Conservation (phyloP, 2,888 invertebrate genomes). For the Glyphotaelius pellucidus region DNA sequence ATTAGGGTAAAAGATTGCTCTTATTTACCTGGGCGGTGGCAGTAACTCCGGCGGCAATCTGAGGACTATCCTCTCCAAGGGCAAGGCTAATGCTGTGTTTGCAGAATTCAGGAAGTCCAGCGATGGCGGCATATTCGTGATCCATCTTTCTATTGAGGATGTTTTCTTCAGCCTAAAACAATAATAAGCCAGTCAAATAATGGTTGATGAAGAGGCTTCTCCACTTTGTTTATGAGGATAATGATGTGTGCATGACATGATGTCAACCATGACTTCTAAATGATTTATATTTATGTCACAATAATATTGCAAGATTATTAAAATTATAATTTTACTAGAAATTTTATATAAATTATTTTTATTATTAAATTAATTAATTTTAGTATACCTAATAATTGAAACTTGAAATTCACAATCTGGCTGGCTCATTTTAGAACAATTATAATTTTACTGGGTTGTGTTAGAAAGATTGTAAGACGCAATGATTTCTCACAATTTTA, state of each 20-base stretch:
- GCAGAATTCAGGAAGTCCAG: slow-evolving; percentile 90
- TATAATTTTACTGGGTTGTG: no score
- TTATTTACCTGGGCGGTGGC: slow-evolving; percentile 82
- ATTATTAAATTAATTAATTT: no score
- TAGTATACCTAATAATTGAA: no score
- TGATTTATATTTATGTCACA: no score
- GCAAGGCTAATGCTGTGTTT: slow-evolving; percentile 91
- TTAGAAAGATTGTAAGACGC: no score
- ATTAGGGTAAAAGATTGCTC: neutral
- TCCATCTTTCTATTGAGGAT: slow-evolving; percentile 84
- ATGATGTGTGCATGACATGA: neutral
- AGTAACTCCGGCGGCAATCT: slow-evolving; percentile 83
- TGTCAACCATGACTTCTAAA: neutral
- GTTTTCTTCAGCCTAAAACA: slow-evolving; percentile 88
- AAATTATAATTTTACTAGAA: no score
- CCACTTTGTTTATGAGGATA: neutral
- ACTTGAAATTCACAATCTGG: no score
- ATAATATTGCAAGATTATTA: no score
- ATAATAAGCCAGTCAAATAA: neutral
- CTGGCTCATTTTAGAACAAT: no score
- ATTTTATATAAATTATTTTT: no score
- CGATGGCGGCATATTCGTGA: slow-evolving; percentile 97
- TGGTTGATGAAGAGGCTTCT: neutral
- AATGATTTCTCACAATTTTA: no score
- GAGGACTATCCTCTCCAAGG: slow-evolving; percentile 86